Conservation (phyloP, 2,113 vertebrate species). For the Paramisgurnus dabryanus region DNA sequence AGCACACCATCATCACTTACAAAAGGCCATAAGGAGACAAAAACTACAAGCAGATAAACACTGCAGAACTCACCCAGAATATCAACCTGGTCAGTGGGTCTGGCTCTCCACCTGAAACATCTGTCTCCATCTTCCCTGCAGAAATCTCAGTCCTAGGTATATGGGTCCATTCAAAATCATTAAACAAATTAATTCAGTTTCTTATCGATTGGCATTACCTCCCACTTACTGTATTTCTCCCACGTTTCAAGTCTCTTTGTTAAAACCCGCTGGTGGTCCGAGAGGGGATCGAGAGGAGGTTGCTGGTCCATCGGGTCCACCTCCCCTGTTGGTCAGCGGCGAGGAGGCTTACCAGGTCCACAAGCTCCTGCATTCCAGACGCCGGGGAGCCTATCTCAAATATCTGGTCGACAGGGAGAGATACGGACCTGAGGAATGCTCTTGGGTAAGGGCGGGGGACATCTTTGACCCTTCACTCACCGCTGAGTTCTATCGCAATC, state of each 20-base stretch:
- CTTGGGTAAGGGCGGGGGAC: background rate
- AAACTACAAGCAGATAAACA: background rate
- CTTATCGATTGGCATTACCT: background rate
- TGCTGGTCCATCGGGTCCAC: too few species aligned
- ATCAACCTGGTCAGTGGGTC: background rate
- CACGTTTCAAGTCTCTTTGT: background rate
- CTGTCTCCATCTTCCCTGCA: background rate
- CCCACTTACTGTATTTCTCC: background rate
- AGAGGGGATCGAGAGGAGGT: too few species aligned
- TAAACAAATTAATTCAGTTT: background rate
- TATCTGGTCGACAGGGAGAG: background rate
- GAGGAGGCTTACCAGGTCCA: too few species aligned
- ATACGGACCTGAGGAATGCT: too few species aligned
- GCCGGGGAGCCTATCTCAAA: background rate
- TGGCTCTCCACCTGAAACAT: background rate
- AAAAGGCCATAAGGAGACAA: background rate
- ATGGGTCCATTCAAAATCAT: background rate
- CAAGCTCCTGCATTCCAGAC: too few species aligned
- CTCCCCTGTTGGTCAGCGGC: too few species aligned
- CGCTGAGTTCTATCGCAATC: background rate
- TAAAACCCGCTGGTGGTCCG: too few species aligned
- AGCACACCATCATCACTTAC: background rate
- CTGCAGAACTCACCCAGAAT: rapidly evolving
- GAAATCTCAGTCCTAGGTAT: background rate
- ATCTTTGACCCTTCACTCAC: background rate